Percentiles rank a stretch among this genome's conserved stretches.
Conservation (phyloP, 2,797 vertebrate genomes). For the Urosaurus nigricauda region DNA sequence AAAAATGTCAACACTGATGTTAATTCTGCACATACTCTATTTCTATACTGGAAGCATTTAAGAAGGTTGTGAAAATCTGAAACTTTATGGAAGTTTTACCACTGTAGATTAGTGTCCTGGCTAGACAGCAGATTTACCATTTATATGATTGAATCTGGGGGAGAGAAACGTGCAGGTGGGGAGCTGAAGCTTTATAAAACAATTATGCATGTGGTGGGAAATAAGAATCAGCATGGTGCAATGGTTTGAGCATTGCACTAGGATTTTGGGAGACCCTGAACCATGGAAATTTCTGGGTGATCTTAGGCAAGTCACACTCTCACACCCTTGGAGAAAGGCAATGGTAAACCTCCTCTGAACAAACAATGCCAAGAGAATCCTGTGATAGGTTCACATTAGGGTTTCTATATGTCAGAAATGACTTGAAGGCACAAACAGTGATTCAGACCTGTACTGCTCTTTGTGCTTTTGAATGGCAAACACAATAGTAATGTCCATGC, state of each 20-base stretch:
- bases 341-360: too few species aligned
- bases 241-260: too few species aligned
- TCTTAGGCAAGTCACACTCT: too few species aligned
- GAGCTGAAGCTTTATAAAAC: not conserved
- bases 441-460: not conserved
- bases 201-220: not conserved
- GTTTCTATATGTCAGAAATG: too few species aligned
- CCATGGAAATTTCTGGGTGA: too few species aligned
- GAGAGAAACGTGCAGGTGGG: too few species aligned
- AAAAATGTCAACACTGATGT: conserved; percentile 4
- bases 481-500: not conserved
- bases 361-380: too few species aligned
- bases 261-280: too few species aligned
- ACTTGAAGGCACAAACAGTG: not conserved
- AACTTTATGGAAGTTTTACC: not conserved
- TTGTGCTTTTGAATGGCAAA: not conserved
- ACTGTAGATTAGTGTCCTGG: not conserved
- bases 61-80: not conserved
- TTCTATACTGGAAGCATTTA: not conserved
- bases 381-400: too few species aligned
- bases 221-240: too few species aligned
- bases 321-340: too few species aligned
- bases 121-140: not conserved
- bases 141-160: not conserved
- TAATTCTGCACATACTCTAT: not conserved